Evolutionary conservation across 2,113 vertebrate species (phyloP), one percentile per base, ranked within the genome.

Genomic region (Aphelocoma coerulescens): DNA sequence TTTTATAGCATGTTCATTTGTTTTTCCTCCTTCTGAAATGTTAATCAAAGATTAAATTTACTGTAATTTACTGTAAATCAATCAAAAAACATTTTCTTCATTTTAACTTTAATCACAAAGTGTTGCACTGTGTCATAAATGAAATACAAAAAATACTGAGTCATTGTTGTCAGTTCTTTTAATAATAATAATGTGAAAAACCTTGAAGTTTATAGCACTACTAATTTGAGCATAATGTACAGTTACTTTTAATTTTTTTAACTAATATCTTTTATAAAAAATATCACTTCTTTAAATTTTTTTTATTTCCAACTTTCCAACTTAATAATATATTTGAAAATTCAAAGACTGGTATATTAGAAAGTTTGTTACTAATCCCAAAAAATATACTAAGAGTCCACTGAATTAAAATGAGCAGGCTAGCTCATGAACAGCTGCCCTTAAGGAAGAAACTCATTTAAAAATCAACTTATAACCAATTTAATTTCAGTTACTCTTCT

Each of bases 41-140:
- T 84, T 96, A 94, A 94, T 93, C 85, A 91, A 80, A 93, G 46
- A 96, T 90, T 90, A 91, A 73, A 90, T 94, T 94, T 90, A 84
- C 79, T 88, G 48, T 90, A 73, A 90, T 94, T 94, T 90, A 84
- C 79, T 88, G 48, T 90, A 95, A 94, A 96, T 85, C 78, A 84
- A 73, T 78, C 23, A 82, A 91, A 95, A 88, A 28, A 3, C 4
- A 39, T 91, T 85, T 94, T 63, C 66, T 84, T 73, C 28, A 35
- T 93, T 94, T 92, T 68, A 76, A 35, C 5, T 77, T 85, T 71
- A 95, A 77, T 93, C 75, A 85, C n/a, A 57, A 23, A 51, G 11
- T 86, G 28, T 58, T 94, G 33, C 21, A 54, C 18, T 44, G 8
- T 91, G 16, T 44, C 93, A 85, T 86, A 71, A 90, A 74, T 55